Evolutionary conservation across 2,113 vertebrate genomes (phyloP).

Genomic region (Orcinus orca): DNA sequence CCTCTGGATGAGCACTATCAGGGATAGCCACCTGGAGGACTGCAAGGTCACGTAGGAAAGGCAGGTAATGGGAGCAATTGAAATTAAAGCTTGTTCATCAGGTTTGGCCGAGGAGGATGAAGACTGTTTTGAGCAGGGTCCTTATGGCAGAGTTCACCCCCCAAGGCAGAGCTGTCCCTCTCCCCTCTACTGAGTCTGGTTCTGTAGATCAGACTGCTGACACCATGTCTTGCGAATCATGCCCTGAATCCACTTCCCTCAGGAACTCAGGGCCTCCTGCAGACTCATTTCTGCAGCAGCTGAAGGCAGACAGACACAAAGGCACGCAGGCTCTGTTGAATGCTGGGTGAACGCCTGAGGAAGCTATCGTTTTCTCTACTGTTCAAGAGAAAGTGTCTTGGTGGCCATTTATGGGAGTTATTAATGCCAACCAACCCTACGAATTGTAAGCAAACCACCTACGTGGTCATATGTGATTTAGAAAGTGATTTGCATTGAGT

Average conservation of each 20-base stretch:
- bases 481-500: neutral
- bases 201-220: neutral
- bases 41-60: neutral
- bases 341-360: neutral
- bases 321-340: neutral
- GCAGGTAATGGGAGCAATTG: neutral
- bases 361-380: neutral
- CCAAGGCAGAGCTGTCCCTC: neutral
- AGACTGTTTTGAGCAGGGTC: neutral
- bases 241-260: neutral
- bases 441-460: neutral
- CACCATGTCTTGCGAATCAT: neutral
- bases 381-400: neutral
- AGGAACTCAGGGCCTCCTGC: neutral
- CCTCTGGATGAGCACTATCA: neutral
- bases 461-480: neutral
- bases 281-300: rapidly evolving
- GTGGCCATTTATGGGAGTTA: neutral
- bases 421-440: neutral
- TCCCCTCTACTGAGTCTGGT: neutral
- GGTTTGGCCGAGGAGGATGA: neutral
- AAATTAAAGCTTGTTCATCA: neutral
- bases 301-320: neutral
- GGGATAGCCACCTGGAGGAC: neutral
- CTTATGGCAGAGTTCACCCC: neutral